Evolutionary conservation across 2,113 vertebrate genomes (phyloP).

Genomic region (Indri indri): DNA sequence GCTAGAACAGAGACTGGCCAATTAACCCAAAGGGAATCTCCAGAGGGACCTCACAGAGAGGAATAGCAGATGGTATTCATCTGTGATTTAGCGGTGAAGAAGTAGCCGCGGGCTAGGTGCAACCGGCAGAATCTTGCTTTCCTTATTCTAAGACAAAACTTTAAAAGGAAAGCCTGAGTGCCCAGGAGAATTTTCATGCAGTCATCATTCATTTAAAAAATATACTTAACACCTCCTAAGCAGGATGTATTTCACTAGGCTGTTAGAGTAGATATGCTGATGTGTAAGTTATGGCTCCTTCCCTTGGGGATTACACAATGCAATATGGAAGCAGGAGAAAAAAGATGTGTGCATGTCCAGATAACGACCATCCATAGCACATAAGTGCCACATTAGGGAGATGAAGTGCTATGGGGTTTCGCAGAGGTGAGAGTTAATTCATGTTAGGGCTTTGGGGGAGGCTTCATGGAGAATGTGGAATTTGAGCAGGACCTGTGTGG

Average conservation of each 20-base stretch:
- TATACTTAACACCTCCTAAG: constrained; percentile 31
- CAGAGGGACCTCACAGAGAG: background rate
- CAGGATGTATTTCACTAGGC: background rate
- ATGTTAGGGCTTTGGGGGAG: accelerated
- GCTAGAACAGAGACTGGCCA: constrained; percentile 43
- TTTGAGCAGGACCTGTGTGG: background rate
- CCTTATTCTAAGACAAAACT: background rate
- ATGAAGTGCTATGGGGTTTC: background rate
- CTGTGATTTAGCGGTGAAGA: background rate
- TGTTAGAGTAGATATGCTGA: background rate
- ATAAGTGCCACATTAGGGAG: background rate
- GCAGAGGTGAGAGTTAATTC: background rate
- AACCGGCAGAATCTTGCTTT: background rate
- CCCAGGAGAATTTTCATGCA: constrained; percentile 20
- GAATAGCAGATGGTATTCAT: constrained; percentile 62
- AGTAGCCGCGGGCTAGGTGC: background rate
- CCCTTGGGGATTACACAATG: background rate
- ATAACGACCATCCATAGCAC: background rate
- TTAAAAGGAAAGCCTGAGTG: constrained; percentile 12
- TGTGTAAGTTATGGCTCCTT: background rate
- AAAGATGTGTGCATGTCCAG: background rate
- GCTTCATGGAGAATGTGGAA: background rate
- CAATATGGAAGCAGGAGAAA: background rate
- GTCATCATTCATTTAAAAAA: constrained; percentile 56
- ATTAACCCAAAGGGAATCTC: constrained; percentile 14